Base-by-base conservation (phyloP, 2,888 invertebrate genomes). In the Arctia plantaginis region DNA sequence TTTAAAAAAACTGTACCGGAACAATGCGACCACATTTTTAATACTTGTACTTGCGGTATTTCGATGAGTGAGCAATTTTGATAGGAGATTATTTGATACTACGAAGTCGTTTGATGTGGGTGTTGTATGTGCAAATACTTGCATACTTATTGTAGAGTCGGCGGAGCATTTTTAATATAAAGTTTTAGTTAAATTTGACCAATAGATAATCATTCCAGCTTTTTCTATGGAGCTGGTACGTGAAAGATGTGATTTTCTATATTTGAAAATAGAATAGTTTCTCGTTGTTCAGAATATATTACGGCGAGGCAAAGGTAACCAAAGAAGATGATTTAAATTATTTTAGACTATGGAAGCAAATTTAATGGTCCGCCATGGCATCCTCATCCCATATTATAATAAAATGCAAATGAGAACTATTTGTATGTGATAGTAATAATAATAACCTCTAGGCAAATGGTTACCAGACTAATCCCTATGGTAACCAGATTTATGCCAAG, bases 41-140 rank as follows among this genome's bases (percentile, higher is more conserved):
- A 88, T 89, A 85, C 83, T 89, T 89, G 86, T 88, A 85, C 82
- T 89, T 90, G 87, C 91, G 91, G 89, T 91, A 90, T 88, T 80
- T 74, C 78, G 79, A 87, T 90, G 89, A 89, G 81, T 78, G 74
- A 77, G 87, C 85, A 72, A 73, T 82, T 86, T 83, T 82, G 78
- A 72, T 85, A 79, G 78, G 20, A 65, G 39, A 39, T 72, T 65
- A 44, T 35, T 15, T 59, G 18, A 30, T 27, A 35, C 44, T 20
- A 65, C 47, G 47, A 39, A 66, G 44, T 7, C n/a, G 30, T 23
- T 73, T 67, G 7, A 10, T 44, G 70, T 73, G 41, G 74, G 74
- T 66, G 74, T 69, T 23, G 12, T 55, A 66, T 41, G 30, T 70
- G 65, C 41, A 51, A 41, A 69, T 51, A 73, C 35, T 67, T 62